Evolutionary conservation across 92 coral and sea anemone species (phyloP), one percentile per base, ranked within the genome.

Genomic region (Epizoanthus fatuus): DNA sequence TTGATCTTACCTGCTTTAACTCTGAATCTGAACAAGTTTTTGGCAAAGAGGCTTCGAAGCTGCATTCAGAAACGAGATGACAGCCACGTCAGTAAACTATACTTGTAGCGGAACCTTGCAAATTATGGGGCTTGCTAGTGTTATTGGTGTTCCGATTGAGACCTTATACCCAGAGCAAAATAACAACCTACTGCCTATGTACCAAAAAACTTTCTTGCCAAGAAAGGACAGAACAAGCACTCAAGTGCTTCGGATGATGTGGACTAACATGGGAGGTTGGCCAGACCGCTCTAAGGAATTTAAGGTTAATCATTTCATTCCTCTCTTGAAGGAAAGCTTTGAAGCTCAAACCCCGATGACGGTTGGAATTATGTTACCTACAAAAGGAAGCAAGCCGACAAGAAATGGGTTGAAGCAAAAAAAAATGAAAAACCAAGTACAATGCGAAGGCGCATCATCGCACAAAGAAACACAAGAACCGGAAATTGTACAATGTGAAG

Each of bases 1-100:
- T 29, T 19, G 91, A 81, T 38, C 65, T 87, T 5, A 42, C 85
- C 4, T 69, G 90, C 57, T 86, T 86, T 65, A 35, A 39, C 49
- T 19, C 80, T 11, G 37, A 60, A 16, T 85, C 37, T 10, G 74
- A 82, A 13, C 7, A 42, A 40, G 60, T 62, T 22, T 72, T 44
- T 63, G 57, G 57, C 16, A 67, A 72, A 0, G 20, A 47, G 12
- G 49, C 1, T 57, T 80, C 38, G 81, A 90, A 57, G 76, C 64
- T 20, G 93, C 93, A 35, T 80, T 83, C 14, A 71, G 64, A 44
- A 70, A 71, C 14, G 89, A 89, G 15, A 84, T 89, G 7, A 69
- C 52, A 68, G 17, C 35, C 44, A 89, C 92, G 37, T 47, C 69
- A 38, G 16, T 12, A 15, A 89, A 76, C n/a, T 84, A 84, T 78